phyloP scores from a whole-genome alignment of 2,797 vertebrate genomes.

The Muraenolepis orangiensis region DNA sequence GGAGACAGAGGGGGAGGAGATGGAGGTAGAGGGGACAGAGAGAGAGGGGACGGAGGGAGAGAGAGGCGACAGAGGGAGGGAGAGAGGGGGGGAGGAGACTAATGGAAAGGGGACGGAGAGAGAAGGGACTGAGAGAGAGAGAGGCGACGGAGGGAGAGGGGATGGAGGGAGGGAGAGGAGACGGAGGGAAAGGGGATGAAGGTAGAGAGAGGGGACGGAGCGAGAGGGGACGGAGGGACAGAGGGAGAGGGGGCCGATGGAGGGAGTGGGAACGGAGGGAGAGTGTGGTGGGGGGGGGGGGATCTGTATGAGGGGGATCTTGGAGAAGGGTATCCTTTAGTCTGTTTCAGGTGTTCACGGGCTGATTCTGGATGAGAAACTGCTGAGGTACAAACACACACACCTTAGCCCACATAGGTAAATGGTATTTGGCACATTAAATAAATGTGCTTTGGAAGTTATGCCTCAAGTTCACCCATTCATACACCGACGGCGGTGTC shows the following conservation, averaged over 20 bases:
- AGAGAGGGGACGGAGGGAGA: constrained; percentile 48
- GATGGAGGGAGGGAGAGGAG: constrained; percentile 31
- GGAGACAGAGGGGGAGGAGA: constrained; percentile 45
- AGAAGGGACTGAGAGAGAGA: constrained; percentile 27
- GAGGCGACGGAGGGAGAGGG: constrained; percentile 23
- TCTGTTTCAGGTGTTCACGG: constrained; percentile 48
- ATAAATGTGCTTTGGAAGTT: no score
- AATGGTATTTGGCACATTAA: no score
- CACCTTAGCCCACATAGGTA: no score
- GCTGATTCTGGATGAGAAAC: constrained; percentile 35
- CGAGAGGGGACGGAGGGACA: constrained; percentile 18
- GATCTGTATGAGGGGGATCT: constrained; percentile 59
- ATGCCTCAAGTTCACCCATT: no score
- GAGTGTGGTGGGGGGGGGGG: constrained; percentile 33
- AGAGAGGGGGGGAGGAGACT: constrained; percentile 45
- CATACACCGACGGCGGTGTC: no score
- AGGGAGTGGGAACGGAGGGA: constrained; percentile 46
- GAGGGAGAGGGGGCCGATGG: neutral
- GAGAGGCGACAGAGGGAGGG: constrained; percentile 43
- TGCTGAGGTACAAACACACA: neutral
- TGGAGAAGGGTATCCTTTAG: constrained; percentile 61
- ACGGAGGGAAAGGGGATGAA: neutral
- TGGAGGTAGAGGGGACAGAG: constrained; percentile 21
- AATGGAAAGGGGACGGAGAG: no score
- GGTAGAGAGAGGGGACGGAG: constrained; percentile 46